Conservation (phyloP, 2,113 vertebrate genomes). For the Nymphicus hollandicus region DNA sequence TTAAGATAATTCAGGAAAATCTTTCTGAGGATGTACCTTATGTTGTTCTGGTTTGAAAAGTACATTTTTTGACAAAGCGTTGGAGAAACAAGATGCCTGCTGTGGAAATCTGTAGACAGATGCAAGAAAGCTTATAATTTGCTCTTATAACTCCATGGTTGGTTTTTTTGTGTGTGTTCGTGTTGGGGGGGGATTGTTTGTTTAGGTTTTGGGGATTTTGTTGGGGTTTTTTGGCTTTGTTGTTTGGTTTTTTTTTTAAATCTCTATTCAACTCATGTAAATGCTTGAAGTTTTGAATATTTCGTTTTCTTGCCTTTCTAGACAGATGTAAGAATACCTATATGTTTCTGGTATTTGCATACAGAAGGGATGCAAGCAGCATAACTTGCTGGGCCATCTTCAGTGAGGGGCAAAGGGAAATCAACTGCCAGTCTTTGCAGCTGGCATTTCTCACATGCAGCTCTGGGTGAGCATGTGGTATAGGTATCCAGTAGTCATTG, state of each 20-base stretch:
- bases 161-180: background rate
- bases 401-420: too few relatives aligned
- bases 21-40: background rate
- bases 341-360: background rate
- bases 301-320: background rate
- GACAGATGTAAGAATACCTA: background rate
- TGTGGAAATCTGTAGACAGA: background rate
- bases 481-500: too few relatives aligned
- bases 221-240: background rate
- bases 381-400: background rate
- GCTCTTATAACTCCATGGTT: background rate
- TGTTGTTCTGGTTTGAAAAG: background rate
- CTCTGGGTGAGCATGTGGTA: fast-evolving
- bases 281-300: fast-evolving
- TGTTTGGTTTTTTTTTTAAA: background rate
- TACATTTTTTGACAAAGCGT: fast-evolving
- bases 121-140: background rate
- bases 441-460: fast-evolving
- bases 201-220: background rate
- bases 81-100: background rate
- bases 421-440: background rate
- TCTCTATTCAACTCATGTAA: background rate
- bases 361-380: background rate
- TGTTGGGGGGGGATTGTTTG: background rate
- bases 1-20: background rate